Percentiles rank a stretch among this genome's conserved stretches.
phyloP scores from a whole-genome alignment of 2,113 vertebrate genomes.

The Xiphophorus maculatus region DNA sequence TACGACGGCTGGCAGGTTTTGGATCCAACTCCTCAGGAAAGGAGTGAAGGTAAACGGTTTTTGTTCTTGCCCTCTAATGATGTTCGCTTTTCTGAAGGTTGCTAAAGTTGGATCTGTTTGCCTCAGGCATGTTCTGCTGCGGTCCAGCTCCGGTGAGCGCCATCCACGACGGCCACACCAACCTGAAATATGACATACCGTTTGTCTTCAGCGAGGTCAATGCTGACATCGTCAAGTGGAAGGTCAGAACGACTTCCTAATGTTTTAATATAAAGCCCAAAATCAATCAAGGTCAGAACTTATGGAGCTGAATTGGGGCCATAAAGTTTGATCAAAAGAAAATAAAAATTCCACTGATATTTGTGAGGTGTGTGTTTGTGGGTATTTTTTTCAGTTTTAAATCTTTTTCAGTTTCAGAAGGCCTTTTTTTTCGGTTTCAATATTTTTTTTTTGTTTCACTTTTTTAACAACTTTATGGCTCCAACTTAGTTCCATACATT shows the following conservation, averaged over 20 bases:
- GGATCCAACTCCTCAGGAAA: slow-evolving; percentile 9
- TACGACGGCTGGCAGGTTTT: slow-evolving; percentile 16
- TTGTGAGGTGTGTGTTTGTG: too few species aligned
- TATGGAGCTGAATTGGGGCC: too few species aligned
- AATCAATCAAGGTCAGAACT: not conserved
- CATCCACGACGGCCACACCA: not conserved
- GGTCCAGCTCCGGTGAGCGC: not conserved
- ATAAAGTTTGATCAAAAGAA: too few species aligned
- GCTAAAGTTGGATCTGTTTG: not conserved
- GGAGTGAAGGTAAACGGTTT: not conserved
- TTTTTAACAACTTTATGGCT: too few species aligned
- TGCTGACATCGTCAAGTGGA: slow-evolving; percentile 1
- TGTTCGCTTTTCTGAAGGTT: not conserved
- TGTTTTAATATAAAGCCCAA: not conserved
- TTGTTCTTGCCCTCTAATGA: not conserved
- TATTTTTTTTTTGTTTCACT: too few species aligned
- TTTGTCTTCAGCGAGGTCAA: slow-evolving; percentile 12
- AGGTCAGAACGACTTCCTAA: not conserved
- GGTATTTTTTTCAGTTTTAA: too few species aligned
- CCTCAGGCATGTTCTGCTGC: slow-evolving; percentile 1
- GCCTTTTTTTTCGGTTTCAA: too few species aligned
- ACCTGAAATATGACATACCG: not conserved
- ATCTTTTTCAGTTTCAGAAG: too few species aligned
- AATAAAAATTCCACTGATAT: too few species aligned
- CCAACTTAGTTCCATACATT: too few species aligned